Evolutionary conservation across 2,113 vertebrate species (phyloP), one percentile per base, ranked within the genome.

Genomic region (Saimiri boliviensis): DNA sequence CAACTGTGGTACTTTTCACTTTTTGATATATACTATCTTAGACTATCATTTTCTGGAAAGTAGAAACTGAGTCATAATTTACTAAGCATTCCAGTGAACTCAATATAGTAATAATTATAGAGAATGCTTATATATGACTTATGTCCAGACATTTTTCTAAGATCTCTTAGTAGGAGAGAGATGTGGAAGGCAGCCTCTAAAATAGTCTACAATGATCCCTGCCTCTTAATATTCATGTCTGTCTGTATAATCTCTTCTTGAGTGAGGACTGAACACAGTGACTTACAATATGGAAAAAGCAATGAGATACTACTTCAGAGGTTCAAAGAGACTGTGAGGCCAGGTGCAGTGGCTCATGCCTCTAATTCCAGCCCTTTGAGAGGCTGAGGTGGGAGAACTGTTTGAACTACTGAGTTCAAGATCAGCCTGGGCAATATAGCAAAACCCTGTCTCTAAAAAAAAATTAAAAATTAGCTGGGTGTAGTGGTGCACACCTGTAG

Each of bases 31-130:
- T 63, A 47, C 37, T 89, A 47, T 91, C 19, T 77, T 56, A 76
- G 66, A 8, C 54, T 79, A 10, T 32, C 63, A 82, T 88, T 81
- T 84, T 86, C 42, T 73, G 73, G 16, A 82, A 93, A 84, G 71
- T 32, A 92, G 37, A 74, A 91, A 96, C 54, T 47, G 9, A 82
- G 89, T 88, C 23, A 52, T 49, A 83, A 49, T 77, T 86, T 88
- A 54, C 54, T 91, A 89, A 96, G 49, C 16, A 66, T 73, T 45
- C 14, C n/a, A 95, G 16, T 45, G 52, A 95, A 68, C 23, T 89
- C 16, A 79, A 89, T 66, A 83, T 56, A 87, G 47, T 54, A 86
- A 76, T 20, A 93, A 11, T 76, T 86, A 77, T 20, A 94, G 32
- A 25, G 25, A 81, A 88, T 0, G 52, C 19, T 84, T 94, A 60